Evolutionary conservation across 2,888 invertebrate genomes (phyloP), one percentile per base, ranked within the genome.

Genomic region (Melanargia galathea): DNA sequence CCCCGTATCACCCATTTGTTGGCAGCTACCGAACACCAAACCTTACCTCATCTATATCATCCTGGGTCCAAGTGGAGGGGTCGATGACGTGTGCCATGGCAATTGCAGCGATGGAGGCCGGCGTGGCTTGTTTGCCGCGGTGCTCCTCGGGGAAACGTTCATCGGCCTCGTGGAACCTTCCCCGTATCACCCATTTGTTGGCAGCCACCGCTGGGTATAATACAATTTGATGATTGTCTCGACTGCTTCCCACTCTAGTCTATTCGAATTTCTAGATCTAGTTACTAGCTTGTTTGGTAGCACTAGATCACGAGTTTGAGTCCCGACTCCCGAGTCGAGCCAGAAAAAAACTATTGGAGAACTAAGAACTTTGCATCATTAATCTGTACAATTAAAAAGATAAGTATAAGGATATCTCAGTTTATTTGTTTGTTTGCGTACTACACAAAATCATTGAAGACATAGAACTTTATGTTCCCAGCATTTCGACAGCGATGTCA

Each of bases 1-100:
- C 90, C 90, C 0, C 84, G 80, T 0, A 90, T 73, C 43, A 90
- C 79, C 91, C 91, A 91, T 3, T 87, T 84, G n/a, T n/a, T n/a
- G n/a, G n/a, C n/a, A 0, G 84, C 88, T 1, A 90, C 81, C 48
- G 90, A n/a, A 43, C 18, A 20, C 45, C 2, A 45, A 40, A 24
- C 24, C 66, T 40, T 2, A 87, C 90, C 80, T 90, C 88, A 22
- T 90, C 85, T 0, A 91, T 68, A 26, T 90, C 84, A 0, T 81
- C 79, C 0, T 76, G 51, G 0, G 85, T 90, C 90, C 90, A 90
- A 0, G 75, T 73, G 1, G 79, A 65, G 0, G 90, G 79, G 6
- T 84, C 80, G 0, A 84, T 51, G 0, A 91, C 72, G 13, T 83
- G 82, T 0, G 89, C 70, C 79, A 87, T 77, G 1, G 90, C 90